Evolutionary conservation across 1,140 invertebrate species (phyloP).

Genomic region (Lepidurus arcticus): DNA sequence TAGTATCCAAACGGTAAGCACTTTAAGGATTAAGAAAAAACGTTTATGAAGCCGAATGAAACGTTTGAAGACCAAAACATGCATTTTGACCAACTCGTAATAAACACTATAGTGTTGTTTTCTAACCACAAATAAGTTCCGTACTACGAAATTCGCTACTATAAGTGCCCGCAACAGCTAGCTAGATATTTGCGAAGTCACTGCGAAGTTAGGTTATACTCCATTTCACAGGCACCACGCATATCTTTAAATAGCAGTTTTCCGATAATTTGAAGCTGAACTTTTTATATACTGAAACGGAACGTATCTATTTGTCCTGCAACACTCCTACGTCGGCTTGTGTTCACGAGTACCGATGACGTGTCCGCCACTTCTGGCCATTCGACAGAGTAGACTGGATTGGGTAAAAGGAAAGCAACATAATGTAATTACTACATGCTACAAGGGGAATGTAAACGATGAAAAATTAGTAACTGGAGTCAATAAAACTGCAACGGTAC

Average conservation of each 20-base stretch:
- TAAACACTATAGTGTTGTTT: neutral
- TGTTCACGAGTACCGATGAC: neutral
- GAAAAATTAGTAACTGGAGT: too few relatives aligned
- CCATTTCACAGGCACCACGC: neutral
- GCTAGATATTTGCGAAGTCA: too few relatives aligned
- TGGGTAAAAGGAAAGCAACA: too few relatives aligned
- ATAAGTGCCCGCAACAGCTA: too few relatives aligned
- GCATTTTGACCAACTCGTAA: neutral
- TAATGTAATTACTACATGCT: too few relatives aligned
- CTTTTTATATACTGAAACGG: neutral
- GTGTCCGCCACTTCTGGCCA: neutral
- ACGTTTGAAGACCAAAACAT: neutral
- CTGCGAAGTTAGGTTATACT: too few relatives aligned
- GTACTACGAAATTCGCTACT: too few relatives aligned
- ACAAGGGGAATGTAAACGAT: too few relatives aligned
- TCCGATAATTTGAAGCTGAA: neutral
- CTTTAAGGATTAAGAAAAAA: neutral
- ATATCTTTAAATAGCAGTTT: neutral
- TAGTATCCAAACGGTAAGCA: neutral
- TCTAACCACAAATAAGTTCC: too few relatives aligned
- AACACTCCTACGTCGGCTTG: neutral
- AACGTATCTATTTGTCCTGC: neutral
- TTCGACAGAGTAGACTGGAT: too few relatives aligned
- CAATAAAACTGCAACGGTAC: too few relatives aligned
- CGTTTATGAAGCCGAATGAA: neutral